These are phyloP conservation scores for Eudemis profundana DNA, from an alignment of 2,888 invertebrate genomes.

Conservation along the genomic window DNA sequence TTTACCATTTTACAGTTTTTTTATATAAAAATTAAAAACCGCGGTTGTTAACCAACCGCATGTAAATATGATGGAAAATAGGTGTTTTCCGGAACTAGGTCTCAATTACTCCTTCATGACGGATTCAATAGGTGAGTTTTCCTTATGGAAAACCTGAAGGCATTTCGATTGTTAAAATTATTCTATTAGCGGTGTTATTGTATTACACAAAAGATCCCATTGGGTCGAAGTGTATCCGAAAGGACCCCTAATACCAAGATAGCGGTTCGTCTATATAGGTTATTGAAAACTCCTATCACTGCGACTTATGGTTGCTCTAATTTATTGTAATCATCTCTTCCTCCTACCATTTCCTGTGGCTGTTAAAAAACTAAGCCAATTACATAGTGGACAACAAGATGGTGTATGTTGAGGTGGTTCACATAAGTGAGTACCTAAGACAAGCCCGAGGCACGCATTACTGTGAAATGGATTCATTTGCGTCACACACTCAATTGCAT, in stretches of 20 bases:
- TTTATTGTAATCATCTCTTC: neutral
- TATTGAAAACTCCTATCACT: too few species aligned
- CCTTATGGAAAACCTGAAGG: neutral
- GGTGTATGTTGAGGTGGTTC: constrained; percentile 4
- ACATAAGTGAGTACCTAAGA: constrained; percentile 24
- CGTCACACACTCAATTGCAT: constrained; percentile 67
- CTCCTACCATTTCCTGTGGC: neutral
- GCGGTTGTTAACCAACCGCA: constrained; percentile 19
- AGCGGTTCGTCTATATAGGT: too few species aligned
- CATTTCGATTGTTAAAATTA: constrained; percentile 3
- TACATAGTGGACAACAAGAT: constrained; percentile 17
- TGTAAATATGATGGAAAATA: constrained; percentile 41
- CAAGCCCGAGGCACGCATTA: constrained; percentile 38
- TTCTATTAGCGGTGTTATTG: neutral
- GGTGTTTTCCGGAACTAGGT: constrained; percentile 2
- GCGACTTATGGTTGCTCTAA: too few species aligned
- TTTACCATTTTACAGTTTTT: constrained; percentile 39
- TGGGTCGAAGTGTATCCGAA: too few species aligned
- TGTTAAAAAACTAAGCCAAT: neutral
- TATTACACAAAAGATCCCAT: too few species aligned
- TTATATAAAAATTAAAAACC: constrained; percentile 43
- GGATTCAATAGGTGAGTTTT: constrained; percentile 32
- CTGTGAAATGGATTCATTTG: constrained; percentile 61
- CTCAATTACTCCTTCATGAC: constrained; percentile 9
- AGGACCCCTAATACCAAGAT: too few species aligned